These are phyloP conservation scores for Eilema sororculum DNA, from an alignment of 2,888 invertebrate genomes.

Conservation along the genomic window DNA sequence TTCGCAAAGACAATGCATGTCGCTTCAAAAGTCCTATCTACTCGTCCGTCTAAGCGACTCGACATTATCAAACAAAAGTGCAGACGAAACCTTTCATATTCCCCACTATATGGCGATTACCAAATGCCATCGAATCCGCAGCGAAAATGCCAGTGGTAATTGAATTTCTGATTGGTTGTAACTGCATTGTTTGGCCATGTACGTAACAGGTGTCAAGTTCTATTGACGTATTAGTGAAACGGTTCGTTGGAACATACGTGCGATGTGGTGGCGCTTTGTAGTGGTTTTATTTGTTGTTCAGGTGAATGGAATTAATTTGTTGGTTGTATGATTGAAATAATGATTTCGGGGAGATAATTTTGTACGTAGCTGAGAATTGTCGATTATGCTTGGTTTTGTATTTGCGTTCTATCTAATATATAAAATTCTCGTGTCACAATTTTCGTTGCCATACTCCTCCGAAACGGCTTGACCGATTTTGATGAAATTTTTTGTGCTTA, in stretches of 20 bases:
- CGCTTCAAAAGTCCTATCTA: no score
- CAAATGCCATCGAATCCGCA: conserved; percentile 65
- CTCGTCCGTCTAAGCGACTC: no score
- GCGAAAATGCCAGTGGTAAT: conserved; percentile 71
- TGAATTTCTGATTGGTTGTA: conserved; percentile 75
- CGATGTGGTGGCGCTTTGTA: background rate
- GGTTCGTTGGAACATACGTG: conserved; percentile 11
- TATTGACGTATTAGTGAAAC: conserved; percentile 34
- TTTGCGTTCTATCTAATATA: no score
- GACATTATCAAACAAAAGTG: conserved; percentile 24
- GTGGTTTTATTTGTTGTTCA: conserved; percentile 4
- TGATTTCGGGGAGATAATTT: background rate
- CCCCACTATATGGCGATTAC: conserved; percentile 48
- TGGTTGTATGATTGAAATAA: background rate
- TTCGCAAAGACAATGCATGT: no score
- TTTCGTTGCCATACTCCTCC: no score
- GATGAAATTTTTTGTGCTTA: no score
- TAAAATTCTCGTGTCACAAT: no score
- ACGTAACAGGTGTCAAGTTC: conserved; percentile 74
- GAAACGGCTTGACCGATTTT: no score
- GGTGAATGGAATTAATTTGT: conserved; percentile 5
- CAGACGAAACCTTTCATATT: conserved; percentile 19
- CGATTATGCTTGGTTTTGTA: no score
- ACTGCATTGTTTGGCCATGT: conserved; percentile 57
- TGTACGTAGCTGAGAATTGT: no score